These are phyloP conservation scores for Tetraneura akinire DNA, from an alignment of 1,140 invertebrate species.

Conservation along the genomic window DNA sequence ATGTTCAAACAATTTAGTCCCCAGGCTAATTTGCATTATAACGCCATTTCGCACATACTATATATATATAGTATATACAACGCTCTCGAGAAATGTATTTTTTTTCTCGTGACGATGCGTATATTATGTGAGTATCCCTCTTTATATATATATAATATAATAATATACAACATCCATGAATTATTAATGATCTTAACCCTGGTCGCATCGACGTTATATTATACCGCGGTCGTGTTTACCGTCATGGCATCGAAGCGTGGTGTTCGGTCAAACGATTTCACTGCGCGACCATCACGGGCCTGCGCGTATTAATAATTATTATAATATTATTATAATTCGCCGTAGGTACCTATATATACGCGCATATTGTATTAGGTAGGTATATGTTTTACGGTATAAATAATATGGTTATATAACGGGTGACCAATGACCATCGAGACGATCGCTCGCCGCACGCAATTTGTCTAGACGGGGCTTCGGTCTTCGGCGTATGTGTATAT, in stretches of 20 bases:
- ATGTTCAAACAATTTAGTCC: neutral
- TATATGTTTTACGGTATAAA: neutral
- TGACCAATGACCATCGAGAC: too few species aligned
- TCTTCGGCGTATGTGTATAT: neutral
- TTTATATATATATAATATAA: too few species aligned
- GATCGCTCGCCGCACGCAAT: neutral
- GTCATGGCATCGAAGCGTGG: neutral
- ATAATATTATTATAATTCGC: too few species aligned
- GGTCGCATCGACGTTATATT: neutral
- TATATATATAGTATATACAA: too few species aligned
- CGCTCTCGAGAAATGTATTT: slow-evolving; percentile 5
- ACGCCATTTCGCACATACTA: neutral
- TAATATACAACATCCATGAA: slow-evolving; percentile 4
- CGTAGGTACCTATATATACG: neutral
- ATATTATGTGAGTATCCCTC: too few species aligned
- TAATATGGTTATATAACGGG: too few species aligned
- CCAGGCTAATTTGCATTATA: slow-evolving; percentile 17
- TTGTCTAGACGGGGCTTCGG: slow-evolving; percentile 35
- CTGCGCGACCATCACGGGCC: neutral
- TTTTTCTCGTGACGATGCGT: slow-evolving; percentile 5
- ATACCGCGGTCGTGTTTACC: neutral
- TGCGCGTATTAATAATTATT: neutral
- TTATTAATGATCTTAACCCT: slow-evolving; percentile 31
- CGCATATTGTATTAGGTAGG: too few species aligned
- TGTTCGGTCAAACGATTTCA: neutral